Conservation (phyloP, 1,140 invertebrate species). For the Scaptomyza graminum region DNA sequence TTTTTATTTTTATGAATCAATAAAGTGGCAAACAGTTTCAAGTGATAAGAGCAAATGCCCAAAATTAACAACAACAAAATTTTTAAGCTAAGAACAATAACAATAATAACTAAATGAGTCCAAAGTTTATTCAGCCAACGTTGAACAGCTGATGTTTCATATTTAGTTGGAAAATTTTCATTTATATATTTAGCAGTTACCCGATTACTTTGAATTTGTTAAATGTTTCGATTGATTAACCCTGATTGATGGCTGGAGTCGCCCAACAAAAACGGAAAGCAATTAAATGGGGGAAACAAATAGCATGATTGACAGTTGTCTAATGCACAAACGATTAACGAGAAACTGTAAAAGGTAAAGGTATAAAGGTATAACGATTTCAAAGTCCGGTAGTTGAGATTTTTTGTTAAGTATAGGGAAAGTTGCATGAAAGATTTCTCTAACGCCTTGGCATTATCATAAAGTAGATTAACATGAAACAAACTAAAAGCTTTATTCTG, state of each 20-base stretch:
- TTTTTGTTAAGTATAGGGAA: background rate
- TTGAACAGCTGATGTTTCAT: constrained; percentile 16
- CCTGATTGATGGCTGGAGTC: constrained; percentile 35
- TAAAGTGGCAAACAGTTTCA: constrained; percentile 53
- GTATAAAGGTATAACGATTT: background rate
- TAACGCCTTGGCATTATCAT: background rate
- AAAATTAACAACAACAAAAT: constrained; percentile 42
- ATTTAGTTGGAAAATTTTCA: constrained; percentile 7
- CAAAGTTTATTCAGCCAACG: constrained; percentile 38
- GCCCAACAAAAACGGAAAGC: background rate
- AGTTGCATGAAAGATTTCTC: background rate
- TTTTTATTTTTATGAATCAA: constrained; percentile 66
- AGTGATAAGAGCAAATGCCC: constrained; percentile 37
- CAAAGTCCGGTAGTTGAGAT: constrained; percentile 10
- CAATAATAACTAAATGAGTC: constrained; percentile 20
- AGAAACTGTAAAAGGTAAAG: background rate
- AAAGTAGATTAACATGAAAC: background rate
- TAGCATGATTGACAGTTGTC: constrained; percentile 33
- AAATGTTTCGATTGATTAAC: constrained; percentile 8
- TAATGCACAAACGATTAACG: constrained; percentile 27
- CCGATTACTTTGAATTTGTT: background rate
- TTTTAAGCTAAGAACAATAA: constrained; percentile 26
- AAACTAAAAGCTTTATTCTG: no score
- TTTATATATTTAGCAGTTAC: background rate
- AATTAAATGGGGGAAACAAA: constrained; percentile 21